Evolutionary conservation across 2,797 vertebrate species (phyloP).

Genomic region (Erethizon dorsatum): DNA sequence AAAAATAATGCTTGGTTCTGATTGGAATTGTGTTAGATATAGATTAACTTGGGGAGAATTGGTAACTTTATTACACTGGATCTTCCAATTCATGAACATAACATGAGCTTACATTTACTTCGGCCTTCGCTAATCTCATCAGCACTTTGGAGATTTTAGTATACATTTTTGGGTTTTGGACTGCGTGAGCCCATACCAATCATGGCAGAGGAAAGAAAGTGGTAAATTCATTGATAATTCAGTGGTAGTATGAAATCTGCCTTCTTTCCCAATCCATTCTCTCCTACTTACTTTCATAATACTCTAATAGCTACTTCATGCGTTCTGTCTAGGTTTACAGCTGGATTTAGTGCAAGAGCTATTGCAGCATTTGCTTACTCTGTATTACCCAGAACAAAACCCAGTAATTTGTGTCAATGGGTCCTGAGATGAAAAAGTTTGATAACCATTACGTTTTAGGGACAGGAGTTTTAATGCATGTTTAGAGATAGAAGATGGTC

Average conservation of each 20-base stretch:
- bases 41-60: conserved; percentile 37
- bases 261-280: conserved; percentile 27
- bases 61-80: conserved; percentile 20
- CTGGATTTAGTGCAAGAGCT: conserved; percentile 25
- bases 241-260: neutral
- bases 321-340: conserved; percentile 32
- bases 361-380: neutral
- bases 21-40: neutral
- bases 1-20: conserved; percentile 64
- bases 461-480: conserved; percentile 27
- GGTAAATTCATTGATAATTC: conserved; percentile 42
- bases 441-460: conserved; percentile 35
- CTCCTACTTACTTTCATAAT: conserved; percentile 29
- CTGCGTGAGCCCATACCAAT: neutral
- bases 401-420: neutral
- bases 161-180: neutral
- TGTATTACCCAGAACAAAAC: conserved; percentile 32
- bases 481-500: neutral
- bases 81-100: conserved; percentile 37
- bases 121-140: neutral
- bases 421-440: conserved; percentile 7
- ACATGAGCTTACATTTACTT: conserved; percentile 46
- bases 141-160: conserved; percentile 38
- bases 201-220: conserved; percentile 1
- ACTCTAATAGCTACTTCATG: neutral